Evolutionary conservation across 2,113 vertebrate species (phyloP), one percentile per base, ranked within the genome.

Genomic region (Chlamydotis undulata): DNA sequence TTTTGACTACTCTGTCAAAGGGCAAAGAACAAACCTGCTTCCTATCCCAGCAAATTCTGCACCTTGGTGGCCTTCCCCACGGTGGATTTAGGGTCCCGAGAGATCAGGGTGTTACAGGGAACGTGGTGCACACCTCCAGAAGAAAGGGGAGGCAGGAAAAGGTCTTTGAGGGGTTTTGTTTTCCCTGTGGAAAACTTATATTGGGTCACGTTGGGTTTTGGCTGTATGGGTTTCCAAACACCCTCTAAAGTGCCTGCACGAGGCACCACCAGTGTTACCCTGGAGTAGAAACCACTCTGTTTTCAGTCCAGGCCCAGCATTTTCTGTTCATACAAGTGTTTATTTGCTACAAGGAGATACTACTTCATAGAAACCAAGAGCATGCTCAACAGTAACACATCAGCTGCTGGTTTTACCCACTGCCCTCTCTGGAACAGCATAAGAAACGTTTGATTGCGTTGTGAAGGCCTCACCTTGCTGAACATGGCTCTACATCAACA

Each of bases 201-300:
- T 24, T 77, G 7, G 43, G 0, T n/a, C 63, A 64, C 0, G 0
- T 4, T 28, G 28, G 1, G 2, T 35, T 76, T 79, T 67, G 63
- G 3, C 57, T 52, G 4, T 7, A 1, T 3, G 52, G 49, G 10
- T 68, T 85, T 41, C 57, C 49, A 88, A 85, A 64, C 45, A 52
- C 9, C 29, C 16, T 35, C 37, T 24, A 18, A 56, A 79, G 65
- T 2, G 4, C 24, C 77, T 81, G 8, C 21, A 1, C 7, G 50
- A 53, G 26, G 37, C 5, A 2, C 3, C 35, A 63, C 2, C 39
- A 83, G 67, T 18, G 22, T 6, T 26, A 17, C 8, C 28, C n/a
- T 24, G 26, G 24, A 4, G 17, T 5, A 37, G 43, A 25, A 55
- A 37, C 6, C 5, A 6, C 15, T 67, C 49, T 31, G 1, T 2